Base-by-base conservation (phyloP, 1,140 invertebrate species). In the Drosophila quadrilineata region DNA sequence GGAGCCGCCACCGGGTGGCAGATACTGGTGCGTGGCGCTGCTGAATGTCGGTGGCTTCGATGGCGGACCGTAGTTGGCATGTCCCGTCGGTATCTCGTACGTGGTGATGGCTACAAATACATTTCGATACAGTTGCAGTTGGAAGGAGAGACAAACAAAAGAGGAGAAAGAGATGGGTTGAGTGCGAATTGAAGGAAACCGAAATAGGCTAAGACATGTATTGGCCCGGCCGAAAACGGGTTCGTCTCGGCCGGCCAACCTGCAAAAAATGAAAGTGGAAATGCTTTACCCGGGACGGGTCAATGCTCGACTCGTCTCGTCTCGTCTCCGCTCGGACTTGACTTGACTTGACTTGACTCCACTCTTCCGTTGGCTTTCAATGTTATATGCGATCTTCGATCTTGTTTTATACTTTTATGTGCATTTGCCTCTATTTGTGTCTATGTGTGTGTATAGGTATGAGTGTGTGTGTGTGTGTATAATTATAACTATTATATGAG, bases 81-180 rank as follows among this genome's bases (percentile, higher is more conserved):
- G 88, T 28, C 85, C 88, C 33, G 50, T 71, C 24, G 88, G 88
- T 52, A 89, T 88, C 59, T 89, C 88, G 59, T 89, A 89, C 10
- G 85, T 85, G 40, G 88, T 88, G 56, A 89, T 88, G 21, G 77
- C 88, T 89, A 69, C 45, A 76, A 88, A n/a, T n/a, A n/a, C n/a
- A n/a, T n/a, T n/a, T n/a, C 29, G 54, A 70, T 40, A 36, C 26
- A 28, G 22, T 48, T 38, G 53, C 28, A 31, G 17, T 40, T 12
- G 41, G 58, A 45, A 48, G 52, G 43, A 38, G 19, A 52, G 14
- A n/a, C n/a, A 46, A 31, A 40, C 29, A 31, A 10, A 31, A 54
- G 24, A 33, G 45, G 12, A 64, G 70, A 45, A 22, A 22, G 12
- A 8, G 1, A 10, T 19, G 6, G 24, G 35, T 48, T 12, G 16